These are phyloP conservation scores for Rattus norvegicus DNA, from an alignment of 2,113 vertebrate species.

Conservation along the genomic window DNA sequence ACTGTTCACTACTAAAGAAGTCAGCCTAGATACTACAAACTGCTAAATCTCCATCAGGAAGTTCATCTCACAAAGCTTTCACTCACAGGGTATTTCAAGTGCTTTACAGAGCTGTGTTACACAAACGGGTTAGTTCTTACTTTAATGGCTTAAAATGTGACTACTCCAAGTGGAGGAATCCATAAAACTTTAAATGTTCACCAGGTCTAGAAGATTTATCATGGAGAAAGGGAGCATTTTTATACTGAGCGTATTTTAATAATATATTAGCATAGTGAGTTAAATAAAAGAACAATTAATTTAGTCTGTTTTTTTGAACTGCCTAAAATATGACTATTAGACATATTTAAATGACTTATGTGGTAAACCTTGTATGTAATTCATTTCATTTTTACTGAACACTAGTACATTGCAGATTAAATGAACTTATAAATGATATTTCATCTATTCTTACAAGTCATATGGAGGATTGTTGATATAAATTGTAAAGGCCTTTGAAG, in stretches of 20 bases:
- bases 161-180: not conserved
- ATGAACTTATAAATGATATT: not conserved
- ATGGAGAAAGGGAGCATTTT: not conserved
- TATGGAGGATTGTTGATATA: not conserved
- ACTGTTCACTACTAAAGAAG: not conserved
- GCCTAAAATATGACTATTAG: not conserved
- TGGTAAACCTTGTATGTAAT: not conserved
- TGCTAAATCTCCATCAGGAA: not conserved
- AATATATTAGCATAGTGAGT: not conserved
- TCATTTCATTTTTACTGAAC: not conserved
- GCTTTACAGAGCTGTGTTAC: accelerated
- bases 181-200: not conserved
- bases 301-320: not conserved
- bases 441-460: not conserved
- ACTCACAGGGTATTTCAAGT: not conserved
- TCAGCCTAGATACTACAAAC: accelerated
- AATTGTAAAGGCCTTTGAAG: not conserved
- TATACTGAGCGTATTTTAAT: not conserved
- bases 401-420: not conserved
- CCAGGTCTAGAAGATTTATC: not conserved
- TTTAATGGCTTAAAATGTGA: not conserved
- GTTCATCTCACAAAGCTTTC: not conserved
- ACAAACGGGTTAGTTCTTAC: accelerated
- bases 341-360: not conserved
- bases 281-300: constrained; percentile 26